Evolutionary conservation across 2,113 vertebrate species (phyloP).

Genomic region (Panurus biarmicus): DNA sequence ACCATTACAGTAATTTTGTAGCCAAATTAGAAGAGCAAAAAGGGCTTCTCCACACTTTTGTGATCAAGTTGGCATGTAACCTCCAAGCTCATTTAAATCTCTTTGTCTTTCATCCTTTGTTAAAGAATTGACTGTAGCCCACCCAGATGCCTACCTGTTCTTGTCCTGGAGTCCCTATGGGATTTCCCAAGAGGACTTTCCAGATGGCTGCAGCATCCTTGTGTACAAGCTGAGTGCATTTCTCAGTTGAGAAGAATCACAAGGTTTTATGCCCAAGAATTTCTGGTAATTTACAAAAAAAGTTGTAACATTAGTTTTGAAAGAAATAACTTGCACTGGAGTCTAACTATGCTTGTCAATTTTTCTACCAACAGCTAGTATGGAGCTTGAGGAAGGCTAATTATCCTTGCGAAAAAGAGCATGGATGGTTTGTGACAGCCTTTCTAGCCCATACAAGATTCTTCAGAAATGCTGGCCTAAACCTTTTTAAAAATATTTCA

Average conservation of each 20-base stretch:
- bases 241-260: background rate
- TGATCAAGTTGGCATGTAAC: background rate
- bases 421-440: background rate
- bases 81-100: constrained; percentile 69
- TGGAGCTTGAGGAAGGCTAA: background rate
- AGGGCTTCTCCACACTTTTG: background rate
- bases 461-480: background rate
- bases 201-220: background rate
- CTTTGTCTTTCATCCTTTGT: constrained; percentile 21
- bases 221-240: background rate
- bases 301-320: background rate
- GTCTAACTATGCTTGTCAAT: background rate
- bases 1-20: constrained; percentile 8
- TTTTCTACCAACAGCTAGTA: background rate
- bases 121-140: background rate
- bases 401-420: background rate
- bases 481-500: background rate
- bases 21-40: constrained; percentile 32
- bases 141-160: background rate
- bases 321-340: background rate
- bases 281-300: background rate
- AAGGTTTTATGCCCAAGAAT: background rate
- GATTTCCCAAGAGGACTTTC: background rate
- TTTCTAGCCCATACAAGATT: background rate
- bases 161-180: background rate